phyloP scores from a whole-genome alignment of 1,140 invertebrate genomes.

The Penaeus chinensis region DNA sequence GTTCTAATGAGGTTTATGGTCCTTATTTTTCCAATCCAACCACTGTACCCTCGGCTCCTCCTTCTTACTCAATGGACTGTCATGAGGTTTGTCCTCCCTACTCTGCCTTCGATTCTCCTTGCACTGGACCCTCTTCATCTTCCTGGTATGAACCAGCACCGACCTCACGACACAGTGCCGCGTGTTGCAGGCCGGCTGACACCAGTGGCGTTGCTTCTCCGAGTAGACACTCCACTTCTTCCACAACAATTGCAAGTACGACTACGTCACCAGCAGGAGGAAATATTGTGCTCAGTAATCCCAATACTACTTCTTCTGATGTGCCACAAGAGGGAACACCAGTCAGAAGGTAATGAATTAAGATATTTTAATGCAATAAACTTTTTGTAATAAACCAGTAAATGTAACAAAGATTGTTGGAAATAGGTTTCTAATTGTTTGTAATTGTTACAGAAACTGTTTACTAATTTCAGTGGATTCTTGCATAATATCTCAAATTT shows the following conservation, averaged over 20 bases:
- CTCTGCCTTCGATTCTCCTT: conserved; percentile 25
- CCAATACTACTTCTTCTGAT: conserved; percentile 50
- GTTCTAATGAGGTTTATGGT: conserved; percentile 36
- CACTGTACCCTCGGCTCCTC: conserved; percentile 30
- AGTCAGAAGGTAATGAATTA: conserved; percentile 40
- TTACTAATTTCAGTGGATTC: too few relatives aligned
- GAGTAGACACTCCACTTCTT: conserved; percentile 56
- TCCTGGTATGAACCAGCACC: conserved; percentile 29
- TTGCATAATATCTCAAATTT: too few relatives aligned
- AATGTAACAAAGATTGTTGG: too few relatives aligned
- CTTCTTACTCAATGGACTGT: conserved; percentile 35
- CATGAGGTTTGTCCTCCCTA: conserved; percentile 45
- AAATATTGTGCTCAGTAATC: conserved; percentile 54
- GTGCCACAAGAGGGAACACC: conserved; percentile 53
- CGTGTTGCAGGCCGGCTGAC: conserved; percentile 55
- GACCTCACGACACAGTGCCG: conserved; percentile 59
- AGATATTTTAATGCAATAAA: too few relatives aligned
- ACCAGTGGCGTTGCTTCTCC: conserved; percentile 49
- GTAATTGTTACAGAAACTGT: too few relatives aligned
- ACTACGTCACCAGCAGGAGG: conserved; percentile 32
- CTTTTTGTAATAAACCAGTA: too few relatives aligned
- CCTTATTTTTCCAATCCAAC: conserved; percentile 30
- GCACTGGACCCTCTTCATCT: conserved; percentile 45
- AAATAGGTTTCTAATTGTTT: too few relatives aligned
- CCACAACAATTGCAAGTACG: conserved; percentile 39